Percentiles rank a stretch among this genome's conserved stretches.
phyloP scores from a whole-genome alignment of 2,113 vertebrate species.

The Myocastor coypus region DNA sequence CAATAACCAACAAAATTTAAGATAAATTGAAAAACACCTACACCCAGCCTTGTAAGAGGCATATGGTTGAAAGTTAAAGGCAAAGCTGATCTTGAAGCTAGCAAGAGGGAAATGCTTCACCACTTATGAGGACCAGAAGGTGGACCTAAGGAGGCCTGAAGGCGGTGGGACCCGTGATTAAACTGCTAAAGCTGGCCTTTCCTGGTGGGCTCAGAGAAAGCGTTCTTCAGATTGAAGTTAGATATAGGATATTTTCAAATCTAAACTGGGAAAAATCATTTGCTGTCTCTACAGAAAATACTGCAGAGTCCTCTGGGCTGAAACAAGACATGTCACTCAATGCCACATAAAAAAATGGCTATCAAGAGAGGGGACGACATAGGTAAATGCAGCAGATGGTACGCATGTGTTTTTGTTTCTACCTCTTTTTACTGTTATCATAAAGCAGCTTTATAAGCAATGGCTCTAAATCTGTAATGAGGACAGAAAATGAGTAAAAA shows the following conservation, averaged over 20 bases:
- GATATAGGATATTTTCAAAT: not conserved
- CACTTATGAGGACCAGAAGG: not conserved
- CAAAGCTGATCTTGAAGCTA: not conserved
- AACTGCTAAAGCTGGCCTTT: not conserved
- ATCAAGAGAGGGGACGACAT: not conserved
- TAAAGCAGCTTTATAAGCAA: not conserved
- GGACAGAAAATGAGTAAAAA: not conserved
- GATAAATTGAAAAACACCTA: conserved; percentile 32
- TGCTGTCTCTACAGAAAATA: not conserved
- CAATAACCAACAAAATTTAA: not conserved
- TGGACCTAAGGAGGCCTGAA: not conserved
- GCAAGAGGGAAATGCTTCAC: not conserved
- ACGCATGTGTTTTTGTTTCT: not conserved
- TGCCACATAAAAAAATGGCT: not conserved
- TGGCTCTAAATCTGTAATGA: not conserved
- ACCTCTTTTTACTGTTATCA: not conserved
- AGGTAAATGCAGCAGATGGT: not conserved
- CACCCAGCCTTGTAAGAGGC: not conserved
- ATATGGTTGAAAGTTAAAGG: not conserved
- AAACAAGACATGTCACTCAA: not conserved
- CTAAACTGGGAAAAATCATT: not conserved
- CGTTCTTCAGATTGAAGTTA: not conserved
- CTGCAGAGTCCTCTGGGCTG: not conserved
- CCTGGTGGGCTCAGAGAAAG: not conserved
- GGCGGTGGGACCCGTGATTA: not conserved